Percentiles rank a stretch among this genome's conserved stretches.
Conservation (phyloP, 2,888 invertebrate genomes). For the Tupiocoris notatus region DNA sequence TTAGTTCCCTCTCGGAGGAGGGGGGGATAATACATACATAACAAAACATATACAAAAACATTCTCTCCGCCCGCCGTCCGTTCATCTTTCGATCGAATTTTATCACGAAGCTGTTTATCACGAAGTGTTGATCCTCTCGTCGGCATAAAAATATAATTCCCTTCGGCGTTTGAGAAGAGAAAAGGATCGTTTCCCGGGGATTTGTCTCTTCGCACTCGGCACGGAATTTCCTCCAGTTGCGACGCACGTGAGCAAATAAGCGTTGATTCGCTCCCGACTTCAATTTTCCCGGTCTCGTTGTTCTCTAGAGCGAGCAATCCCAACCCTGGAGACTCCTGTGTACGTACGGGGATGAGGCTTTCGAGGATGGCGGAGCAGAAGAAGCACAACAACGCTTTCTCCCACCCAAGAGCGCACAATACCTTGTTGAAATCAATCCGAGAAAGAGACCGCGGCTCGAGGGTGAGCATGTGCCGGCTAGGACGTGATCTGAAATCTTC, state of each 20-base stretch:
- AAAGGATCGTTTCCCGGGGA: not conserved
- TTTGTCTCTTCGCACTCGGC: not conserved
- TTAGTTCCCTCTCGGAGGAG: no score
- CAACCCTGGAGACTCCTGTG: not conserved
- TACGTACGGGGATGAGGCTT: not conserved
- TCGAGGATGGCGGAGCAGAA: slow-evolving; percentile 25
- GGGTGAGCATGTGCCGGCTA: slow-evolving; percentile 36
- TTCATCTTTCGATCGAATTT: no score
- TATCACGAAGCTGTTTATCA: no score
- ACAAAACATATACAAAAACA: no score
- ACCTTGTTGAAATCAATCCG: slow-evolving; percentile 41
- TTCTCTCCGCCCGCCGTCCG: no score
- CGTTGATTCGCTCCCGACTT: slow-evolving; percentile 32
- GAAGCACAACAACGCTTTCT: not conserved
- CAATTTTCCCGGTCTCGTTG: slow-evolving; percentile 16
- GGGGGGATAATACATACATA: no score
- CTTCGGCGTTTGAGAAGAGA: not conserved
- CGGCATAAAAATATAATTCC: no score
- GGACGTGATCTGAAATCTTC: slow-evolving; percentile 38
- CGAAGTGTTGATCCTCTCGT: no score
- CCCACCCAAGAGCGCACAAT: slow-evolving; percentile 8
- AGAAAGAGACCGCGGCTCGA: not conserved
- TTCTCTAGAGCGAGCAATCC: slow-evolving; percentile 5
- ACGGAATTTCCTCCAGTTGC: not conserved
- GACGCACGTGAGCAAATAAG: slow-evolving; percentile 38